These are phyloP conservation scores for Pelosia muscerda DNA, from an alignment of 2,888 invertebrate genomes.

Conservation along the genomic window DNA sequence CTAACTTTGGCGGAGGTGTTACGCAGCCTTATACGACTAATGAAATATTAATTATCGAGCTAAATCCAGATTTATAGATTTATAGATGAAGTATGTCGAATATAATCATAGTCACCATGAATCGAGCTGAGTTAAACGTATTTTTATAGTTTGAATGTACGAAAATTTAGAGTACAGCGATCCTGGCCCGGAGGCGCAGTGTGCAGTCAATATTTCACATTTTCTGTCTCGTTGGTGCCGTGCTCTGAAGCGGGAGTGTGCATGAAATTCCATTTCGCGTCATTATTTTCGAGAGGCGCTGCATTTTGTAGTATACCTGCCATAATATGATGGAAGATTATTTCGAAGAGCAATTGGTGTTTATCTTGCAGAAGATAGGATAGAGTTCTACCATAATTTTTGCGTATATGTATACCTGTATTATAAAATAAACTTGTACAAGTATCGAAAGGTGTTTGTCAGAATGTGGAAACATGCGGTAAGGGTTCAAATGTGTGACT, in stretches of 20 bases:
- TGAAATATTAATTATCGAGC: too few relatives aligned
- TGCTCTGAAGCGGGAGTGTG: slow-evolving; percentile 48
- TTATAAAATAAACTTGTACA: too few relatives aligned
- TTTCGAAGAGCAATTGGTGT: slow-evolving; percentile 53
- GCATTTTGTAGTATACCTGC: slow-evolving; percentile 54
- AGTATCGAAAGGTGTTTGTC: too few relatives aligned
- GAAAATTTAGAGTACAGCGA: slow-evolving; percentile 47
- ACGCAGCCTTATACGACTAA: too few relatives aligned
- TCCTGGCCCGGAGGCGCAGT: slow-evolving; percentile 36
- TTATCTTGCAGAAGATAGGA: slow-evolving; percentile 12
- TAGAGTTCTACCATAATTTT: not conserved
- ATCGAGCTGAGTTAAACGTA: slow-evolving; percentile 59
- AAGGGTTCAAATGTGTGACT: too few relatives aligned
- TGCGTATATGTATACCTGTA: not conserved
- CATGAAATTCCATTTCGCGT: slow-evolving; percentile 72
- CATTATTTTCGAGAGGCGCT: slow-evolving; percentile 76
- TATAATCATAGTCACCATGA: slow-evolving; percentile 47
- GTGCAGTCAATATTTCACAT: slow-evolving; percentile 68
- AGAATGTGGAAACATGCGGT: too few relatives aligned
- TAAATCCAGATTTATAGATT: too few relatives aligned
- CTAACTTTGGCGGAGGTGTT: too few relatives aligned
- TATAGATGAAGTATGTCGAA: slow-evolving; percentile 23
- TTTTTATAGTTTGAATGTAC: slow-evolving; percentile 63
- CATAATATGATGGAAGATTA: slow-evolving; percentile 44
- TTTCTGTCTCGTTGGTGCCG: slow-evolving; percentile 46